Evolutionary conservation across 2,797 vertebrate genomes (phyloP).

Genomic region (Buphagus erythrorhynchus): DNA sequence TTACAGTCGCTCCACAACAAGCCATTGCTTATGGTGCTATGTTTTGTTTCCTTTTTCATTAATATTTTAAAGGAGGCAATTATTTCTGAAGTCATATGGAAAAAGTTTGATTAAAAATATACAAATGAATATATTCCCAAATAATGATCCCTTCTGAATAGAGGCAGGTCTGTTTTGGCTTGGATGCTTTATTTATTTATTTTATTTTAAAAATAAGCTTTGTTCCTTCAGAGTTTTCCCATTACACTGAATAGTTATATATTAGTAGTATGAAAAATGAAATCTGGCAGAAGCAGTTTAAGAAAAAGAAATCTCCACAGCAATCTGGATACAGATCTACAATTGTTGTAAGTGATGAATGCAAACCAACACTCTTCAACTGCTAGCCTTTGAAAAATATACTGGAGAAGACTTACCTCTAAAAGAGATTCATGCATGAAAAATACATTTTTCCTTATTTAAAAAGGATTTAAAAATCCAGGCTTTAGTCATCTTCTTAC

Average conservation of each 20-base stretch:
- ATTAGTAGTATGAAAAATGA: constrained; percentile 52
- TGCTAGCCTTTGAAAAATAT: constrained; percentile 50
- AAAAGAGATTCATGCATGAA: constrained; percentile 63
- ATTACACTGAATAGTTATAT: constrained; percentile 43
- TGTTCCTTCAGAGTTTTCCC: constrained; percentile 24
- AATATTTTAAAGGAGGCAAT: neutral
- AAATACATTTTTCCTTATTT: constrained; percentile 56
- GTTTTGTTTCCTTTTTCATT: neutral
- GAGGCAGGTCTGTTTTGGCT: neutral
- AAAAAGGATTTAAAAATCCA: constrained; percentile 18
- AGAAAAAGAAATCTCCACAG: constrained; percentile 56
- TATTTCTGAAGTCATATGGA: neutral
- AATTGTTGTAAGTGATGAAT: constrained; percentile 68
- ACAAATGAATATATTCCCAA: neutral
- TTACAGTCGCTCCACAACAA: neutral
- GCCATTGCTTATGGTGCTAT: neutral
- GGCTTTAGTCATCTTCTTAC: constrained; percentile 29
- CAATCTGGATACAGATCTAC: constrained; percentile 53
- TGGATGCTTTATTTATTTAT: neutral
- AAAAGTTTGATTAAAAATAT: neutral
- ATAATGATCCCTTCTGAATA: neutral
- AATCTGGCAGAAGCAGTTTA: constrained; percentile 41
- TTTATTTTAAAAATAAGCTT: neutral
- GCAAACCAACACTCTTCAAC: constrained; percentile 41
- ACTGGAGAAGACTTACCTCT: neutral